These are phyloP conservation scores for Gobius niger DNA, from an alignment of 2,113 vertebrate genomes.

Conservation along the genomic window DNA sequence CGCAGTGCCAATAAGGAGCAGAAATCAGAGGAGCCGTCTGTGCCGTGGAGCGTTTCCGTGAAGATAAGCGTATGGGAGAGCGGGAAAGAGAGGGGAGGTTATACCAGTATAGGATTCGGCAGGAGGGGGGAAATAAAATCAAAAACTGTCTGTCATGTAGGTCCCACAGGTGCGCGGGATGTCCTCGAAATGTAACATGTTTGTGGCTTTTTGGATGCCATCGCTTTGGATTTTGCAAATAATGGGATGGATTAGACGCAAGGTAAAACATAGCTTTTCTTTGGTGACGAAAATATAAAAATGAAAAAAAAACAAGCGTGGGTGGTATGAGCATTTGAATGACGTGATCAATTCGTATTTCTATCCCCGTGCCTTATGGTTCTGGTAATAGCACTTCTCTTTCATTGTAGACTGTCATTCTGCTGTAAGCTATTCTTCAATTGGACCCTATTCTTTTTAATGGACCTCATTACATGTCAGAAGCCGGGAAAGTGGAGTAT, in stretches of 20 bases:
- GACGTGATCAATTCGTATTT: not conserved
- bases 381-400: not conserved
- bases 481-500: slow-evolving; percentile 22
- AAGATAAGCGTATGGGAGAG: slow-evolving; percentile 9
- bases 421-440: slow-evolving; percentile 31
- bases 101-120: not conserved
- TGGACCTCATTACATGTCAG: slow-evolving; percentile 32
- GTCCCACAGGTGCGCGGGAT: not conserved
- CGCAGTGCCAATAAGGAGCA: slow-evolving; percentile 7
- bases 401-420: not conserved
- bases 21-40: slow-evolving; percentile 24
- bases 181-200: too few species aligned
- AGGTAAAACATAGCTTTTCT: not conserved
- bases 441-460: slow-evolving; percentile 27
- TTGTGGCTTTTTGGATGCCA: too few species aligned
- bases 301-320: not conserved
- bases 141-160: not conserved
- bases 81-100: slow-evolving; percentile 9
- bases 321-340: not conserved
- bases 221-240: not conserved
- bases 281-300: not conserved
- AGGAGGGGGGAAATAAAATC: not conserved
- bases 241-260: too few species aligned
- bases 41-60: slow-evolving; percentile 27
- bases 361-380: not conserved